Conservation (phyloP, 1,140 invertebrate species). For the Apis florea region DNA sequence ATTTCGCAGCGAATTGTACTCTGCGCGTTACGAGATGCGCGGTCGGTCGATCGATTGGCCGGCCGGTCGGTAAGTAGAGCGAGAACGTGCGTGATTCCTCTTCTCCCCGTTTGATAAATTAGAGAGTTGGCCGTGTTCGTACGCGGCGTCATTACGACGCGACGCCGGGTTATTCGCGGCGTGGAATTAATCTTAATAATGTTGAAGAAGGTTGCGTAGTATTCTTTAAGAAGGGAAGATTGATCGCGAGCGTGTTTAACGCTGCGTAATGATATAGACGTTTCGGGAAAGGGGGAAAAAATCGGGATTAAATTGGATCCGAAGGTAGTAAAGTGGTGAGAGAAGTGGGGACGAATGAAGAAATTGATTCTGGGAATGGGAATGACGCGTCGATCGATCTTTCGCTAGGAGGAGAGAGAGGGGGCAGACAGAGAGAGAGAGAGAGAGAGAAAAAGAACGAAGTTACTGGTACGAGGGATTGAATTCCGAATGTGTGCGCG, state of each 20-base stretch:
- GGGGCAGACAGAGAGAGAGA: background rate
- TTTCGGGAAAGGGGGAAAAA: background rate
- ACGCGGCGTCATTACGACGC: background rate
- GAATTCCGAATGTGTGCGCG: background rate
- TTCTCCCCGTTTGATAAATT: background rate
- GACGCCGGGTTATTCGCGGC: background rate
- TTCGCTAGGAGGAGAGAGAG: background rate
- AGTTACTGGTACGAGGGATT: background rate
- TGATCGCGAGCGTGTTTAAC: background rate
- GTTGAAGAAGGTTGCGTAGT: background rate
- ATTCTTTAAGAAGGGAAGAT: background rate
- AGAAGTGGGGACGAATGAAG: background rate
- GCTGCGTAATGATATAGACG: background rate
- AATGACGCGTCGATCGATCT: background rate
- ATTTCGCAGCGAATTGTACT: too few relatives aligned
- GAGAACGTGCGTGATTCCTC: background rate
- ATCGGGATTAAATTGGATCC: background rate
- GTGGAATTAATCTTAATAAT: constrained; percentile 28
- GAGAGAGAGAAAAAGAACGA: background rate
- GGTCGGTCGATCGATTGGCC: too few relatives aligned
- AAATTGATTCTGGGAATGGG: background rate
- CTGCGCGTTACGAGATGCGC: too few relatives aligned
- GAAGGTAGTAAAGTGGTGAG: too few relatives aligned
- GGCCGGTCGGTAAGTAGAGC: too few relatives aligned
- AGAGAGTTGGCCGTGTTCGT: background rate